phyloP scores from a whole-genome alignment of 2,113 vertebrate genomes.

The Chrysemys picta region DNA sequence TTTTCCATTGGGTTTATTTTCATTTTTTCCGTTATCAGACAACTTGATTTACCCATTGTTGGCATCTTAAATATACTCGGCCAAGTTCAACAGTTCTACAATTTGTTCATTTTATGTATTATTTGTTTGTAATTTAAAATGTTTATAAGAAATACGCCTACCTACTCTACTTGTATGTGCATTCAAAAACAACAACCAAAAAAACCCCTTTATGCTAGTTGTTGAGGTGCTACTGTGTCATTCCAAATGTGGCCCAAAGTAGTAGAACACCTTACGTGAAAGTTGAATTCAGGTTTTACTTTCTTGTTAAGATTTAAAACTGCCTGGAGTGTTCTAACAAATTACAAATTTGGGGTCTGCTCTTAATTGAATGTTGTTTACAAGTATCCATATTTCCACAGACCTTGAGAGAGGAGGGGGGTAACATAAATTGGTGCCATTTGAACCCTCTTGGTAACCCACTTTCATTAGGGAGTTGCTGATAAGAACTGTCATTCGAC shows the following conservation, averaged over 20 bases:
- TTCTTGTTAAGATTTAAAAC: background rate
- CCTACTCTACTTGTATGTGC: background rate
- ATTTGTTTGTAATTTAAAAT: background rate
- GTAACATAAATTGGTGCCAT: conserved; percentile 41
- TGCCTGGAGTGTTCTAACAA: background rate
- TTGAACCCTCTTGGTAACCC: conserved; percentile 57
- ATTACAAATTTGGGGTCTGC: background rate
- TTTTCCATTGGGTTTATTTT: background rate
- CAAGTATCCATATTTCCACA: background rate
- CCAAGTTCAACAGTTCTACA: background rate
- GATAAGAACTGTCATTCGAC: conserved; percentile 75
- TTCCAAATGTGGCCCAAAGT: background rate
- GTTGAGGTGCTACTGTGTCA: background rate
- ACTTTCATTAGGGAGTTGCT: conserved; percentile 75
- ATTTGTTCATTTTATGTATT: background rate
- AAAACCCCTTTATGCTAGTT: background rate
- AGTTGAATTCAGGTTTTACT: background rate
- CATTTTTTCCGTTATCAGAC: background rate
- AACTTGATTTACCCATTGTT: background rate
- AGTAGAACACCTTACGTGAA: background rate
- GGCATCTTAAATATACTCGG: background rate
- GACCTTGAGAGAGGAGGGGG: background rate
- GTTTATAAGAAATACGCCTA: background rate
- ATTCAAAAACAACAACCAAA: background rate
- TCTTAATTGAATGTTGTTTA: background rate